These are phyloP conservation scores for Manduca sexta DNA, from an alignment of 1,140 invertebrate species.

Conservation along the genomic window DNA sequence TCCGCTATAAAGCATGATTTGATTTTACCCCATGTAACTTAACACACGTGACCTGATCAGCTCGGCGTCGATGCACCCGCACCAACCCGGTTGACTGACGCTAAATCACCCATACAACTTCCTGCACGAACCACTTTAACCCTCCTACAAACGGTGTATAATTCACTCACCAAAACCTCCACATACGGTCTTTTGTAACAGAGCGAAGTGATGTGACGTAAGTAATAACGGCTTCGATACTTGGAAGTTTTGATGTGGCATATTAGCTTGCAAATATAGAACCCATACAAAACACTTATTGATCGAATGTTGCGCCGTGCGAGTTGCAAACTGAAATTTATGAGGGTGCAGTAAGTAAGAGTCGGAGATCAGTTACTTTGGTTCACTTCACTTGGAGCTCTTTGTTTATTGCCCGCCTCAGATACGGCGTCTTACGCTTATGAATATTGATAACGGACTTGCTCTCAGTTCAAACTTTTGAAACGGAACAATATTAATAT, in stretches of 20 bases:
- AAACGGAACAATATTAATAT: conserved; percentile 51
- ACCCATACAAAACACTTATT: conserved; percentile 69
- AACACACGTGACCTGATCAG: conserved; percentile 41
- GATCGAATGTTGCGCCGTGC: conserved; percentile 65
- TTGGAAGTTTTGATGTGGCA: conserved; percentile 58
- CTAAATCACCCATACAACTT: neutral
- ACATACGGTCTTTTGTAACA: neutral
- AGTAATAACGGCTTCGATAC: conserved; percentile 50
- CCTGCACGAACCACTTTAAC: neutral
- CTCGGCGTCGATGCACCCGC: conserved; percentile 22
- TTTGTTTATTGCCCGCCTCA: conserved; percentile 64
- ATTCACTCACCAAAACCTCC: neutral
- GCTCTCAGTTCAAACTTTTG: conserved; percentile 51
- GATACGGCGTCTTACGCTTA: conserved; percentile 54
- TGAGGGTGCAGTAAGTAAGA: conserved; percentile 56
- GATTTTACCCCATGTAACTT: conserved; percentile 43
- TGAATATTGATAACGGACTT: conserved; percentile 66
- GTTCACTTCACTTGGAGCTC: conserved; percentile 33
- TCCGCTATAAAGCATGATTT: conserved; percentile 30
- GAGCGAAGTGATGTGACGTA: conserved; percentile 29
- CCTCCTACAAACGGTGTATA: neutral
- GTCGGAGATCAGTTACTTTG: conserved; percentile 47
- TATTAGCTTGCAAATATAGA: conserved; percentile 70
- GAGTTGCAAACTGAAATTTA: conserved; percentile 70
- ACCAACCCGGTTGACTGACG: neutral